Percentiles rank a stretch among this genome's conserved stretches.
Conservation (phyloP, 1,140 invertebrate species). For the Drosophila ercepeae region DNA sequence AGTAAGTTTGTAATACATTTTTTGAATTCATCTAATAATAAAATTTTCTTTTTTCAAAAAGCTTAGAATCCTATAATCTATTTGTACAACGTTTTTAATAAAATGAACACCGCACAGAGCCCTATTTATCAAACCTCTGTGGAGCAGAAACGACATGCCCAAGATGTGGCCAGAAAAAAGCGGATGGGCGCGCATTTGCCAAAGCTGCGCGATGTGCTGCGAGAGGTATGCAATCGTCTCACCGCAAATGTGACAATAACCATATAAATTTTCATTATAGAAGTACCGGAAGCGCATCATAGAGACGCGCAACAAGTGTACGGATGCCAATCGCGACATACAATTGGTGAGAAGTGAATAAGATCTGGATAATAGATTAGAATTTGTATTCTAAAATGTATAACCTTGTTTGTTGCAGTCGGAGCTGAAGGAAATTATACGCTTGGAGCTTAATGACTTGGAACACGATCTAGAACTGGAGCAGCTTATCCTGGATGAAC, state of each 20-base stretch:
- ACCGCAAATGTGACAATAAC: not conserved
- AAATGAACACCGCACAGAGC: constrained; percentile 58
- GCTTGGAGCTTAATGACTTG: constrained; percentile 61
- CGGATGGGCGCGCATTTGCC: constrained; percentile 62
- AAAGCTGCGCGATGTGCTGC: constrained; percentile 64
- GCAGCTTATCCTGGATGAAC: constrained; percentile 60
- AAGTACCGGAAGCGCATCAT: constrained; percentile 63
- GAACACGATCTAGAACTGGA: constrained; percentile 69
- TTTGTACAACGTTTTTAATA: not conserved
- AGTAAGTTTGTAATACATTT: not conserved
- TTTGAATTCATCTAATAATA: too few relatives aligned
- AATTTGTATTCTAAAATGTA: not conserved
- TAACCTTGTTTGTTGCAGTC: constrained; percentile 15
- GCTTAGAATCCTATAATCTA: not conserved
- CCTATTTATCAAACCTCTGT: constrained; percentile 64
- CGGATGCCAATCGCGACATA: constrained; percentile 46
- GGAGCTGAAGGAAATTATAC: constrained; percentile 58
- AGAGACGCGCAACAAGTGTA: constrained; percentile 42
- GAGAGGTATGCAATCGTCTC: constrained; percentile 47
- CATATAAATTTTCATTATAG: constrained; percentile 3
- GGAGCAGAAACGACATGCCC: constrained; percentile 69
- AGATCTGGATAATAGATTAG: not conserved
- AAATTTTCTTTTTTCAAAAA: not conserved
- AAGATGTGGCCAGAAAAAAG: constrained; percentile 62
- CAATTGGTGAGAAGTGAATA: constrained; percentile 42